Conservation (phyloP, 2,888 invertebrate species). For the Deilephila porcellus region DNA sequence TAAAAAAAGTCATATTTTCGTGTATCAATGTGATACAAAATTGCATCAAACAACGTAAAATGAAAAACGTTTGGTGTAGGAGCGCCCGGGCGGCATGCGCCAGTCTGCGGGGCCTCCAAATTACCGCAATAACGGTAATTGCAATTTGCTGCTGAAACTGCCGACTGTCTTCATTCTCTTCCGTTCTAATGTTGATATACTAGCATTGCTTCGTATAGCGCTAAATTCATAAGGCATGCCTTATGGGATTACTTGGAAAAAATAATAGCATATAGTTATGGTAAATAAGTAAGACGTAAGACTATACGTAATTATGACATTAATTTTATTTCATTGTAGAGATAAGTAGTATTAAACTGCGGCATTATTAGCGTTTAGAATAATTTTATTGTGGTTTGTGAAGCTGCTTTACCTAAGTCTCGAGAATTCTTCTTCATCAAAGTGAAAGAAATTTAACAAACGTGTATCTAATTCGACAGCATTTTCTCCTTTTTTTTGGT, state of each 20-base stretch:
- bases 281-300: neutral
- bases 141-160: constrained; percentile 75
- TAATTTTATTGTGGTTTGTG: too few relatives aligned
- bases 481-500: too few relatives aligned
- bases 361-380: too few relatives aligned
- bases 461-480: too few relatives aligned
- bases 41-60: neutral
- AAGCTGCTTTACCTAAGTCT: too few relatives aligned
- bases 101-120: constrained; percentile 59
- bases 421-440: too few relatives aligned
- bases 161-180: constrained; percentile 70
- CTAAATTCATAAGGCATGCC: constrained; percentile 16
- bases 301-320: neutral
- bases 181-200: constrained; percentile 67
- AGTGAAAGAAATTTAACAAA: too few relatives aligned
- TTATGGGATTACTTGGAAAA: neutral
- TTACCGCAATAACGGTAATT: constrained; percentile 79
- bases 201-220: constrained; percentile 39
- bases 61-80: neutral
- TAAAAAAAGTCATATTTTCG: too few relatives aligned
- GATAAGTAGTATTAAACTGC: too few relatives aligned
- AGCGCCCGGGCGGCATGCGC: constrained; percentile 27
- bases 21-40: neutral
- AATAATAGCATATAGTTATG: neutral
- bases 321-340: neutral